Evolutionary conservation across 2,113 vertebrate genomes (phyloP).

Genomic region (Calidris pygmaea): DNA sequence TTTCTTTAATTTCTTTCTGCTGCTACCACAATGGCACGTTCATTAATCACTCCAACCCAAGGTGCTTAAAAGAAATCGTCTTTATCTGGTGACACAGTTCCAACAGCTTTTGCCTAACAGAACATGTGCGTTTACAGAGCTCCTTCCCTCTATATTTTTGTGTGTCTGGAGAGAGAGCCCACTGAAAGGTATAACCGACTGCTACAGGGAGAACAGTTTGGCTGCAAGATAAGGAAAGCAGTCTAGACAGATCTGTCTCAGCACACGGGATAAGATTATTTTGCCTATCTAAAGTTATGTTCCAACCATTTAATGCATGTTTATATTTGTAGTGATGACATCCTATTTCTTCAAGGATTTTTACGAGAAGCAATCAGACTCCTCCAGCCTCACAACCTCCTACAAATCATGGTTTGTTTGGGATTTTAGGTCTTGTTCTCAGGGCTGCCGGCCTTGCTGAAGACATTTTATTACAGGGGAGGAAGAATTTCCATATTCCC

Average conservation of each 20-base stretch:
- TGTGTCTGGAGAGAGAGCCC: background rate
- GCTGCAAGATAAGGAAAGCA: conserved; percentile 16
- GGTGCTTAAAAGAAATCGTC: background rate
- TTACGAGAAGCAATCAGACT: background rate
- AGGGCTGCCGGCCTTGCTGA: background rate
- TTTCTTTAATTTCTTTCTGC: conserved; percentile 10
- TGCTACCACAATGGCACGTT: background rate
- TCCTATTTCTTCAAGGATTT: conserved; percentile 36
- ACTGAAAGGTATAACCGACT: background rate
- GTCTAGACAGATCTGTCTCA: conserved; percentile 22
- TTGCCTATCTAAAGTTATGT: conserved; percentile 9
- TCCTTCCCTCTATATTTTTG: background rate
- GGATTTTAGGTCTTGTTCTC: background rate
- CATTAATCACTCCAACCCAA: background rate
- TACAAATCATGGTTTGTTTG: background rate
- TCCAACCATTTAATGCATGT: background rate
- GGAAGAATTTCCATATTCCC: background rate
- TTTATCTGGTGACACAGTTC: background rate
- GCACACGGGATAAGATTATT: conserved; percentile 23
- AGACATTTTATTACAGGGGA: background rate
- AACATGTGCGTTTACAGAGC: background rate
- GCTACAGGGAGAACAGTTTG: conserved; percentile 11
- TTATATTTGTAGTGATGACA: conserved; percentile 9
- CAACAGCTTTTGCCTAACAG: background rate
- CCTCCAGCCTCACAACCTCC: background rate